Conservation (phyloP, 2,113 vertebrate genomes). For the Anas platyrhynchos region DNA sequence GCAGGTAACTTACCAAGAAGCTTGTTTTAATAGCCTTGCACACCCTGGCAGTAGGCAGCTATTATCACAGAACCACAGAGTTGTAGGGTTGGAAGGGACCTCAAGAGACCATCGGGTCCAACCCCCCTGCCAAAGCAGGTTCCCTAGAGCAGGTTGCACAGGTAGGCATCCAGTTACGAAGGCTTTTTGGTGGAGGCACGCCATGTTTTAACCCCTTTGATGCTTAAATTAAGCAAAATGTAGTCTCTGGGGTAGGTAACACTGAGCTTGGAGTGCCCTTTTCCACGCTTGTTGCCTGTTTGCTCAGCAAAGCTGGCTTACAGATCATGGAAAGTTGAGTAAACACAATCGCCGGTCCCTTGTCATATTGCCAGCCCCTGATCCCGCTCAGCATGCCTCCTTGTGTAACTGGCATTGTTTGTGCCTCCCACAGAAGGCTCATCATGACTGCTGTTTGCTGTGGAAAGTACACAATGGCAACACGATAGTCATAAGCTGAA, state of each 20-base stretch:
- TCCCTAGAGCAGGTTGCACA: too few species aligned
- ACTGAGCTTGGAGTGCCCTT: neutral
- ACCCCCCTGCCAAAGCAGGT: too few species aligned
- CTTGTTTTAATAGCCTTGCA: neutral
- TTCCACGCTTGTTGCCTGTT: neutral
- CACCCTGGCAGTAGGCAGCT: neutral
- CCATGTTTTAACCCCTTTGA: neutral
- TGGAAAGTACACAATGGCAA: slow-evolving; percentile 30
- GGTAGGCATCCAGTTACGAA: neutral
- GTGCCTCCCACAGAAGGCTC: neutral
- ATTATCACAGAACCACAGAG: too few species aligned
- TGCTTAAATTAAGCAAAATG: neutral
- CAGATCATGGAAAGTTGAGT: neutral
- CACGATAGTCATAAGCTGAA: neutral
- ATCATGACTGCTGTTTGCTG: neutral
- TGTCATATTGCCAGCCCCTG: neutral
- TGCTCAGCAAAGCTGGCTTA: neutral
- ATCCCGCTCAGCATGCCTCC: neutral
- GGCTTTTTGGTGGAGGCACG: accelerated
- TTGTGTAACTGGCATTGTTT: neutral
- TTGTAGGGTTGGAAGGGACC: too few species aligned
- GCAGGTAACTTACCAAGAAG: slow-evolving; percentile 79
- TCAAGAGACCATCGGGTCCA: too few species aligned
- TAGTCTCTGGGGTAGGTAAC: neutral
- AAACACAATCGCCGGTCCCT: neutral